Evolutionary conservation across 2,113 vertebrate species (phyloP).

Genomic region (Phalacrocorax carbo): DNA sequence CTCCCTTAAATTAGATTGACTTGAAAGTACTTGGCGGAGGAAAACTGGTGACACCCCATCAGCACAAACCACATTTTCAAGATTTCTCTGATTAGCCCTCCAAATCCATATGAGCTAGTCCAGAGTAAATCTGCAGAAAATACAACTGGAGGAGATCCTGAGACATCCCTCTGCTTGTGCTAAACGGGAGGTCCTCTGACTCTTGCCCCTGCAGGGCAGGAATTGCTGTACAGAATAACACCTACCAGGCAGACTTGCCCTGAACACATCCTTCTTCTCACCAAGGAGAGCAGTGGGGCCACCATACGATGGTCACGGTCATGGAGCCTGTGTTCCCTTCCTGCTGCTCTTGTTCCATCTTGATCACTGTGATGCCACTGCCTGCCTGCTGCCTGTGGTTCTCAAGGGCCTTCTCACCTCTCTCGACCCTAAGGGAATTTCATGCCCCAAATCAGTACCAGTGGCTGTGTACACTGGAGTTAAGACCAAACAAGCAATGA

Average conservation of each 20-base stretch:
- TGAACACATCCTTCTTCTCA: background rate
- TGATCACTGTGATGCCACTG: background rate
- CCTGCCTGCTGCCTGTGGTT: background rate
- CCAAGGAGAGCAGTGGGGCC: background rate
- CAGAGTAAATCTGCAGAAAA: background rate
- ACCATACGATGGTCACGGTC: accelerated
- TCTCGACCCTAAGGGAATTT: background rate
- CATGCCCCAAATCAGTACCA: background rate
- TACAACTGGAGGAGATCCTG: background rate
- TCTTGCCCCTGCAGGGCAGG: background rate
- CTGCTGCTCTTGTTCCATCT: background rate
- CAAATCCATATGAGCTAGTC: background rate
- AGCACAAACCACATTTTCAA: background rate
- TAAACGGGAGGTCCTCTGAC: background rate
- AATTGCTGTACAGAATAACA: background rate
- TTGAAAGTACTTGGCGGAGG: background rate
- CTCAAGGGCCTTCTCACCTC: background rate
- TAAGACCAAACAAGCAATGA: background rate
- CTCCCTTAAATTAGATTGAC: background rate
- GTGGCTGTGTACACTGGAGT: background rate
- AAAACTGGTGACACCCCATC: background rate
- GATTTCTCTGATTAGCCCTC: background rate
- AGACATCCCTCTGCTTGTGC: background rate
- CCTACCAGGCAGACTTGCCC: background rate
- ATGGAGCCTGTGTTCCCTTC: background rate